phyloP scores from a whole-genome alignment of 1,140 invertebrate genomes.

The Cotesia glomerata region DNA sequence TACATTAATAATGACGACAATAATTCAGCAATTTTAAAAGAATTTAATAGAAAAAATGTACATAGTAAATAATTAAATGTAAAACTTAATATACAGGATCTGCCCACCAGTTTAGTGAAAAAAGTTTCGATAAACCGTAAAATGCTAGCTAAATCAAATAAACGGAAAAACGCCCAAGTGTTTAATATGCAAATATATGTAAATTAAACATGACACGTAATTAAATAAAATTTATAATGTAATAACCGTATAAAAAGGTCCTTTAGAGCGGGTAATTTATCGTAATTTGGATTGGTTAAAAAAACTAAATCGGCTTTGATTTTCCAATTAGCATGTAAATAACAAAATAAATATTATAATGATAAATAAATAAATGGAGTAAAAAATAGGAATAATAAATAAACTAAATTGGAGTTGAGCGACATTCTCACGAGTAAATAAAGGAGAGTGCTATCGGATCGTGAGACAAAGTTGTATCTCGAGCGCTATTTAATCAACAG shows the following conservation, averaged over 20 bases:
- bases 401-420: constrained; percentile 15
- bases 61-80: no score
- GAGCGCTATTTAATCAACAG: constrained; percentile 6
- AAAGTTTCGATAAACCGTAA: no score
- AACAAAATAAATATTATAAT: not conserved
- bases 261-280: not conserved
- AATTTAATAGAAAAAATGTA: no score
- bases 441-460: constrained; percentile 1
- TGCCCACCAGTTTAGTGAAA: no score
- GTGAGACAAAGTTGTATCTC: constrained; percentile 23
- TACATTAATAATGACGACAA: no score
- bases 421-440: constrained; percentile 17
- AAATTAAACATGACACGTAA: no score
- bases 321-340: not conserved
- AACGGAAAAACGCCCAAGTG: no score
- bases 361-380: not conserved
- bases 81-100: no score
- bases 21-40: no score
- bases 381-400: not conserved
- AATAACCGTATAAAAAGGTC: not conserved
- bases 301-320: not conserved
- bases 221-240: no score
- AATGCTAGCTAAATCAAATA: no score
- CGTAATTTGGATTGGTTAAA: not conserved
- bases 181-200: no score